These are phyloP conservation scores for Picus viridis DNA, from an alignment of 2,797 vertebrate species.

Conservation along the genomic window DNA sequence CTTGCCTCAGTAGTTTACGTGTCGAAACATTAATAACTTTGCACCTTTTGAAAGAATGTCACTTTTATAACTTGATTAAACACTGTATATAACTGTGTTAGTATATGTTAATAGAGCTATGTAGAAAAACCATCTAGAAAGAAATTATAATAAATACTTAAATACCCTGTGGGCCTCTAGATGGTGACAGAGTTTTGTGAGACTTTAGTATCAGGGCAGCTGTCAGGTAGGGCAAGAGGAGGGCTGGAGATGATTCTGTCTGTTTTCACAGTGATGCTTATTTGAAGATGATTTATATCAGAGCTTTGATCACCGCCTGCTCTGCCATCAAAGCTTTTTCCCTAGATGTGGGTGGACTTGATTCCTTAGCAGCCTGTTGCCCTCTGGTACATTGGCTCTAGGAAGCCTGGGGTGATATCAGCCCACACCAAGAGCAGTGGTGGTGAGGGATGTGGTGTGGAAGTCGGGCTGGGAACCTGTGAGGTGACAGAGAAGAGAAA, in stretches of 20 bases:
- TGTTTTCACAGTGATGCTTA: not conserved
- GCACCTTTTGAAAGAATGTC: slow-evolving; percentile 72
- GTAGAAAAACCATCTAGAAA: slow-evolving; percentile 45
- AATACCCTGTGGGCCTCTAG: slow-evolving; percentile 28
- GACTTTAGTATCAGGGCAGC: not conserved
- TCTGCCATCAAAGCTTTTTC: fast-evolving
- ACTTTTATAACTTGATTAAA: slow-evolving; percentile 73
- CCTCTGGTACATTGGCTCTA: fast-evolving
- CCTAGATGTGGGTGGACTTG: fast-evolving
- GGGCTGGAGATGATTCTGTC: not conserved
- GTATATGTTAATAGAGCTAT: slow-evolving; percentile 64
- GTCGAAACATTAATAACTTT: slow-evolving; percentile 58
- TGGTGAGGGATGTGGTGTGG: not conserved
- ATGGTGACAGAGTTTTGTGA: slow-evolving; percentile 8
- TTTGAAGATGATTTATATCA: not conserved
- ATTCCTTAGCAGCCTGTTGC: not conserved
- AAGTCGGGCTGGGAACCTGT: fast-evolving
- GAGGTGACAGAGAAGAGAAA: not conserved
- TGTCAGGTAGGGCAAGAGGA: not conserved
- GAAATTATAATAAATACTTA: slow-evolving; percentile 60
- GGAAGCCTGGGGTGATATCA: fast-evolving
- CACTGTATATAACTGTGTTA: slow-evolving; percentile 70
- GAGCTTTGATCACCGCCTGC: not conserved
- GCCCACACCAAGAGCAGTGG: not conserved
- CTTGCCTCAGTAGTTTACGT: slow-evolving; percentile 55